phyloP scores from a whole-genome alignment of 2,888 invertebrate genomes.

The Drosophila borealis region DNA sequence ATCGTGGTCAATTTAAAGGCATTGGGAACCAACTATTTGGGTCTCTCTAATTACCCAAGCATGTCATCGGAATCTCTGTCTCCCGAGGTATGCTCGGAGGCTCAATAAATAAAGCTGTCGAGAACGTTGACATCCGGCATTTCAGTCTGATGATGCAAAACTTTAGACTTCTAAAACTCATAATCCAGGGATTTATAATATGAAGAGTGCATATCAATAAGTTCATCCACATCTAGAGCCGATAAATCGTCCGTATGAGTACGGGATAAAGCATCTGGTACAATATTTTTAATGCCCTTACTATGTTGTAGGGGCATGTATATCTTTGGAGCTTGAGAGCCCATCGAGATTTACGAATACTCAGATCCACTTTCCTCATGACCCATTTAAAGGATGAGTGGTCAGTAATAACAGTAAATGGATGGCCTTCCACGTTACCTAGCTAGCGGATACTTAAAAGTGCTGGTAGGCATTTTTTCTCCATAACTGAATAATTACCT shows the following conservation, averaged over 20 bases:
- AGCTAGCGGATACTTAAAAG: conserved; percentile 14
- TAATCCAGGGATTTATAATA: not conserved
- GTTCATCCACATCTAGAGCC: not conserved
- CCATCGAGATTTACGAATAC: not conserved
- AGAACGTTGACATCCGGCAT: not conserved
- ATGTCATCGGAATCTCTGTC: not conserved
- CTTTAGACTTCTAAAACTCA: not conserved
- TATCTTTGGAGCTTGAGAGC: not conserved
- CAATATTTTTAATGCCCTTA: conserved; percentile 1
- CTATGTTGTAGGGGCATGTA: not conserved
- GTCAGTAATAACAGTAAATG: not conserved
- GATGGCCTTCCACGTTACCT: conserved; percentile 3
- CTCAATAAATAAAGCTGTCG: not conserved
- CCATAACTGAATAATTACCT: not conserved
- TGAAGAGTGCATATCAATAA: not conserved
- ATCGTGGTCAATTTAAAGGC: not conserved
- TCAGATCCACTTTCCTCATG: not conserved
- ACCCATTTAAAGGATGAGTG: not conserved
- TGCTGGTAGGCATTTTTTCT: conserved; percentile 18
- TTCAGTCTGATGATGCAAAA: not conserved
- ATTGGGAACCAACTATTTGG: not conserved
- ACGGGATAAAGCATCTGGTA: not conserved
- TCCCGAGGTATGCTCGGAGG: not conserved
- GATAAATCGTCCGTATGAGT: not conserved
- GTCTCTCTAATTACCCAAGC: not conserved